These are phyloP conservation scores for Colistium nudipinnis DNA, from an alignment of 2,113 vertebrate genomes.

Conservation along the genomic window DNA sequence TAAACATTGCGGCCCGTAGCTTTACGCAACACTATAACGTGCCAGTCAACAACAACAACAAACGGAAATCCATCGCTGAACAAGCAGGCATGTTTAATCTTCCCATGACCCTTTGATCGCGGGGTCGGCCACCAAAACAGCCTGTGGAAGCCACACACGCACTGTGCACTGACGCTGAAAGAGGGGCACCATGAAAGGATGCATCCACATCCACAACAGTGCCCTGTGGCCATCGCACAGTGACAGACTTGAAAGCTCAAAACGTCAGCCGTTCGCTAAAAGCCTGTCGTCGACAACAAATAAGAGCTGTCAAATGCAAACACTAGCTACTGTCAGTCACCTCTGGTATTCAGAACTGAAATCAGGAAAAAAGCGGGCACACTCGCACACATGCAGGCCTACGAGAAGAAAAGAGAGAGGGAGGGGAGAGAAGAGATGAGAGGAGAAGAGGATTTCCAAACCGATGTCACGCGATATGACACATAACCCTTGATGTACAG, in stretches of 20 bases:
- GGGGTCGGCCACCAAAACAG: constrained; percentile 27
- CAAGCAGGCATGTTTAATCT: constrained; percentile 59
- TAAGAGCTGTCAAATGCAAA: constrained; percentile 71
- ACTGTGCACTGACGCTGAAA: constrained; percentile 39
- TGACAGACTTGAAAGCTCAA: constrained; percentile 64
- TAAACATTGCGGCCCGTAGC: background rate
- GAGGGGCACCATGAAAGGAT: constrained; percentile 22
- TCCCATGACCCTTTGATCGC: constrained; percentile 66
- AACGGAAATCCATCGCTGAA: constrained; percentile 28
- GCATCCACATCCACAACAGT: constrained; percentile 40
- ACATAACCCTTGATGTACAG: constrained; percentile 22
- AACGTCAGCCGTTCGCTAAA: constrained; percentile 69
- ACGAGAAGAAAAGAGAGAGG: background rate
- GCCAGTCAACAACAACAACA: constrained; percentile 24
- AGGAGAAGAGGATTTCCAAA: constrained; percentile 25
- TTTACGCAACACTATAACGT: background rate
- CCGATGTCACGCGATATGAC: constrained; percentile 20
- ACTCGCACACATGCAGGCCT: background rate
- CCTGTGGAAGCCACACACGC: constrained; percentile 36
- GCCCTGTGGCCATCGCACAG: constrained; percentile 53
- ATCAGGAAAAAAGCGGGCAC: constrained; percentile 41
- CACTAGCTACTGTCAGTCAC: constrained; percentile 74
- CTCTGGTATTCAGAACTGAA: constrained; percentile 64
- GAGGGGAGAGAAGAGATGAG: constrained; percentile 3
- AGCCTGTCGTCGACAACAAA: constrained; percentile 69